phyloP scores from a whole-genome alignment of 2,888 invertebrate genomes.

The Stenchaetothrips biformis region DNA sequence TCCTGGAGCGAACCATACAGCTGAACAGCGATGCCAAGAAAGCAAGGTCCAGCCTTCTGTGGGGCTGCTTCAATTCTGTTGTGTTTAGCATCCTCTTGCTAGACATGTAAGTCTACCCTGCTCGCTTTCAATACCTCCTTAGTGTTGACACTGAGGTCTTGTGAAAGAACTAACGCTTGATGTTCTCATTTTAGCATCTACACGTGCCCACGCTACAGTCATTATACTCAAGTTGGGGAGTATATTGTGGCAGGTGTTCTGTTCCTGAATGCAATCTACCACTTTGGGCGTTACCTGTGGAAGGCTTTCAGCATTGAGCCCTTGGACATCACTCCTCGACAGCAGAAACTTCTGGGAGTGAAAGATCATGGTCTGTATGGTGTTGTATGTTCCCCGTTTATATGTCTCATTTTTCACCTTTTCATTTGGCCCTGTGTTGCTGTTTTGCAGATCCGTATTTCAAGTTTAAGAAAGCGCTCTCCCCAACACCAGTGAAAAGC shows the following conservation, averaged over 20 bases:
- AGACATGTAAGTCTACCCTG: slow-evolving; percentile 55
- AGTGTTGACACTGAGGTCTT: neutral
- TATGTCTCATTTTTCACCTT: slow-evolving; percentile 35
- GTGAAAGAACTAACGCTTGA: too few species aligned
- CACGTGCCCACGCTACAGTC: slow-evolving; percentile 37
- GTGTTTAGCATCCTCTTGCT: slow-evolving; percentile 53
- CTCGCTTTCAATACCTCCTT: neutral
- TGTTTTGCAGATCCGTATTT: slow-evolving; percentile 35
- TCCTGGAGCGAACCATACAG: neutral
- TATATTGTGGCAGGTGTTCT: slow-evolving; percentile 35
- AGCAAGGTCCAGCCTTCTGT: slow-evolving; percentile 39
- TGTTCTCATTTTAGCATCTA: slow-evolving; percentile 32
- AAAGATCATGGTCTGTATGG: slow-evolving; percentile 45
- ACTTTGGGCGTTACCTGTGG: slow-evolving; percentile 50
- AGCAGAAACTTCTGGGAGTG: slow-evolving; percentile 53
- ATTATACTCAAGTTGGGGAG: slow-evolving; percentile 35
- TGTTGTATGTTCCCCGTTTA: neutral
- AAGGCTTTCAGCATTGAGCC: slow-evolving; percentile 47
- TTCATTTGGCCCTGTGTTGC: slow-evolving; percentile 38
- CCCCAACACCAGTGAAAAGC: neutral
- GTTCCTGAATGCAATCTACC: slow-evolving; percentile 40
- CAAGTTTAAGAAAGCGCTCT: neutral
- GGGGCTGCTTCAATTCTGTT: slow-evolving; percentile 56
- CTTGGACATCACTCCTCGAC: slow-evolving; percentile 50
- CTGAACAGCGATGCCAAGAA: neutral